Evolutionary conservation across 2,797 vertebrate species (phyloP), one percentile per base, ranked within the genome.

Genomic region (Ctenopoma multispine): DNA sequence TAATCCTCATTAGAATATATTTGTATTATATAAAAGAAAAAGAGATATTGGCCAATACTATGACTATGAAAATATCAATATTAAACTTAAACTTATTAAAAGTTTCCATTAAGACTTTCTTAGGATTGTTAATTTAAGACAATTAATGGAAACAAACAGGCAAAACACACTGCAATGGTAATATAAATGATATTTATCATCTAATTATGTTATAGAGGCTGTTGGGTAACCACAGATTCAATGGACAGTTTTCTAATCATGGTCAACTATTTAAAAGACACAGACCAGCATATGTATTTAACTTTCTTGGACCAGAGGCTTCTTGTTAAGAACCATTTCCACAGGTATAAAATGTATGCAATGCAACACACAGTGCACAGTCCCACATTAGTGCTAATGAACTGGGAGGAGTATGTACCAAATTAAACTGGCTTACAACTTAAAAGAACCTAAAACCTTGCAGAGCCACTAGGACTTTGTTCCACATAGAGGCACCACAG

Each of bases 401-500:
- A 82, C 66, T 49, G 20, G 41, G 61, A 75, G 68, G 62, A 10
- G 15, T 55, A 49, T 72, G 43, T 44, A 67, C 53, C 62, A 76
- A 77, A 80, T 77, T 80, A 80, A 69, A 85, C 54, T 70, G 61
- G 72, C 70, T 74, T 69, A 69, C 43, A 71, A 70, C 69, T 69
- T 77, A 74, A 69, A 78, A 81, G 8, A 87, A 70, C 24, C 67
- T 77, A 69, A 87, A 84, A 79, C 57, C 69, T 77, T 59, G 40
- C 78, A 71, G 78, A 69, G 75, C 66, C 76, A 66, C 66, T 27
- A 66, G 54, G 77, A 75, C 74, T 83, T 79, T 69, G 78, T 80
- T 86, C 80, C 74, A 79, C 77, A 72, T 51, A 50, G 84, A 90
- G 88, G 90, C 86, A 92, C 87, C 61, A 85, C 83, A 87, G 77